Evolutionary conservation across 2,113 vertebrate species (phyloP).

Genomic region (Urocolius indicus): DNA sequence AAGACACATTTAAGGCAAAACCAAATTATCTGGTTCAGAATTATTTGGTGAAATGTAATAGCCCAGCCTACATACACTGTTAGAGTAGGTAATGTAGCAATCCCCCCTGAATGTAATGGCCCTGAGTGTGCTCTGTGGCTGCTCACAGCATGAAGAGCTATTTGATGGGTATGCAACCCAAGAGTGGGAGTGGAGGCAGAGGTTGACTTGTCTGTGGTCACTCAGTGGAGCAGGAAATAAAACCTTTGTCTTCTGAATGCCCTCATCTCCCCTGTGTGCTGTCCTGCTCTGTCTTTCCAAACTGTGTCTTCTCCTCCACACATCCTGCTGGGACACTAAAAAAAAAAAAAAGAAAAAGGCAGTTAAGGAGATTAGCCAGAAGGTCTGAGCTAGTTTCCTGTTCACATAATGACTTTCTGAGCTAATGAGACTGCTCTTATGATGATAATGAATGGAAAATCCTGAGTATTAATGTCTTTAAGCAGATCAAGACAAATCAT

Average conservation of each 20-base stretch:
- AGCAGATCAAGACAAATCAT: neutral
- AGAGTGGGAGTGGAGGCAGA: neutral
- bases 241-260: neutral
- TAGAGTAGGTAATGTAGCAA: neutral
- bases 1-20: neutral
- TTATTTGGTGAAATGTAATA: neutral
- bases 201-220: neutral
- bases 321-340: neutral
- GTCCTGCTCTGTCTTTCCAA: neutral
- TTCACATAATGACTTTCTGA: neutral
- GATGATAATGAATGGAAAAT: neutral
- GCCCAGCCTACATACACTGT: neutral
- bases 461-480: neutral
- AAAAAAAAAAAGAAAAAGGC: neutral
- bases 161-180: neutral
- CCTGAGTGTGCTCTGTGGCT: neutral
- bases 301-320: neutral
- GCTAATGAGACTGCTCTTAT: neutral
- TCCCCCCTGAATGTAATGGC: accelerated
- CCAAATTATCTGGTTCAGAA: neutral
- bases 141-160: neutral
- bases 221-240: neutral
- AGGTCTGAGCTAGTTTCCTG: neutral
- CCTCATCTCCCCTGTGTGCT: neutral
- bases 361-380: neutral